Evolutionary conservation across 2,113 vertebrate species (phyloP).

Genomic region (Perca schrenkii): DNA sequence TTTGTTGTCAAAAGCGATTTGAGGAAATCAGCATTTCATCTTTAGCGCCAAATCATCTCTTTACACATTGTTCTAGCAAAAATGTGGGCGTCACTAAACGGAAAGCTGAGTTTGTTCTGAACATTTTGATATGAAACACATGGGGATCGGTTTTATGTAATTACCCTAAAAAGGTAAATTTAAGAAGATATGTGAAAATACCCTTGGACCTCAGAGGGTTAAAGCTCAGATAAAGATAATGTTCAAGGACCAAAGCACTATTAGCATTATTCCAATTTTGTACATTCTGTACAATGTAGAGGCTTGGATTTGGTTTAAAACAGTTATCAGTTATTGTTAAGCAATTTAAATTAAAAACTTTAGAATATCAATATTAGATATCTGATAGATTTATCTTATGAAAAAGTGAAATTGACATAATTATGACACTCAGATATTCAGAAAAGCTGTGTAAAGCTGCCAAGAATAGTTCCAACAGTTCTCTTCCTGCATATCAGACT

Average conservation of each 20-base stretch:
- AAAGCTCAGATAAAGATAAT: neutral
- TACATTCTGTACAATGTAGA: neutral
- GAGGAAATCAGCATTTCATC: no score
- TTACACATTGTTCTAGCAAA: no score
- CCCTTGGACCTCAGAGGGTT: no score
- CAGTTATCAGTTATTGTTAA: no score
- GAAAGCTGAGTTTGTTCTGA: no score
- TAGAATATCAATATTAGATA: neutral
- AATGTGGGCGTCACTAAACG: no score
- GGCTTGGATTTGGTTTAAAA: neutral
- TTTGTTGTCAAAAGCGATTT: no score
- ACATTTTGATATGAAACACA: no score
- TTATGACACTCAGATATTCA: neutral
- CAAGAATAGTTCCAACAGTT: neutral
- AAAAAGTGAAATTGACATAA: neutral
- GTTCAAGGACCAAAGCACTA: neutral
- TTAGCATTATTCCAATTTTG: neutral
- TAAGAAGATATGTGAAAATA: no score
- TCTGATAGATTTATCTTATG: neutral
- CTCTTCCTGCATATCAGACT: neutral
- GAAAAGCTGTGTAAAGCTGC: neutral
- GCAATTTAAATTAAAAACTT: neutral
- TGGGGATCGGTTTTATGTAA: no score
- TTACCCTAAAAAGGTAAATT: no score
- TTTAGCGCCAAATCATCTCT: no score